Conservation (phyloP, 1,140 invertebrate species). For the Drosophila melanogaster region Release_6_plus_ISO1_MT NT_033777.3:20882501-20883000, state of each 20-base stretch:
- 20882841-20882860: constrained; percentile 1
- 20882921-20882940: constrained; percentile 38
- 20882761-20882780: constrained; percentile 51
- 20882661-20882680: constrained; percentile 38
- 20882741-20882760: constrained; percentile 54
- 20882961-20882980: constrained; percentile 26
- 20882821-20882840: constrained; percentile 5
- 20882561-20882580: constrained; percentile 62
- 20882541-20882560: constrained; percentile 50
- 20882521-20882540: constrained; percentile 74
- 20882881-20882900: constrained; percentile 53
- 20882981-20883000: constrained; percentile 41
- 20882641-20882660: not conserved
- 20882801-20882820: constrained; percentile 35
- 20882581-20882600: constrained; percentile 27
- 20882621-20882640: constrained; percentile 1
- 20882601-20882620: constrained; percentile 61
- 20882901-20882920: constrained; percentile 58
- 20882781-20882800: constrained; percentile 54
- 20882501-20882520: constrained; percentile 55
- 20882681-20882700: constrained; percentile 58
- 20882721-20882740: constrained; percentile 56
- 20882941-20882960: constrained; percentile 44
- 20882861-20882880: constrained; percentile 23
- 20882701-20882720: constrained; percentile 60